Evolutionary conservation across 2,113 vertebrate species (phyloP).

Genomic region (Danio rerio): DNA sequence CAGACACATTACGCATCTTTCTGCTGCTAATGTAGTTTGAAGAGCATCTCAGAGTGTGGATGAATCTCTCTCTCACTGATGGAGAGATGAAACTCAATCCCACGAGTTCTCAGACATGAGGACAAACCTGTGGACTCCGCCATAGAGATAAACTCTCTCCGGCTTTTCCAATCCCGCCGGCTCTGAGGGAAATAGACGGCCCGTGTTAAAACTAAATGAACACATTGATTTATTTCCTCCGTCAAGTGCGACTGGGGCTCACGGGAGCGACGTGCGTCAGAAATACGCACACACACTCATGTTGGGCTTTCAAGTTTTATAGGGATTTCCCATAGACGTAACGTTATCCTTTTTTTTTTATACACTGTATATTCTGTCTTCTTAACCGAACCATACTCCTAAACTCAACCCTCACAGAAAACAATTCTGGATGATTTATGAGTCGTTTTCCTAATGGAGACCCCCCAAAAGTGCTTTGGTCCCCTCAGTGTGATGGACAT

Average conservation of each 20-base stretch:
- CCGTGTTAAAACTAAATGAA: slow-evolving; percentile 25
- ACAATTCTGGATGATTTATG: too few relatives aligned
- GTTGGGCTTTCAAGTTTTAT: too few relatives aligned
- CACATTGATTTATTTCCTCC: slow-evolving; percentile 40
- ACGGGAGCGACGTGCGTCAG: slow-evolving; percentile 25
- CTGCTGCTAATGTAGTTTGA: not conserved
- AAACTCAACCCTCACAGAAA: too few relatives aligned
- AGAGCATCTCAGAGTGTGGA: not conserved
- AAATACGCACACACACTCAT: not conserved
- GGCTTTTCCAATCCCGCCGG: not conserved
- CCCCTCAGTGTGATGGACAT: too few relatives aligned
- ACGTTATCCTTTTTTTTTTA: too few relatives aligned
- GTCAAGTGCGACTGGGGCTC: not conserved
- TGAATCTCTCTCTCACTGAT: not conserved
- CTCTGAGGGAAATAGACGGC: not conserved
- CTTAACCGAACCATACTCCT: too few relatives aligned
- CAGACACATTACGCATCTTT: too few relatives aligned
- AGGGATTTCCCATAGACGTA: too few relatives aligned
- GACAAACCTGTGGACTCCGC: not conserved
- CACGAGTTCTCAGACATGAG: not conserved
- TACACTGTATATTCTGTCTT: too few relatives aligned
- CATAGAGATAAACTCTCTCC: not conserved
- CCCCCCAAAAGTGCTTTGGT: too few relatives aligned
- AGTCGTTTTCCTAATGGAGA: too few relatives aligned
- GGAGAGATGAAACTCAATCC: not conserved